Conservation (phyloP, 1,140 invertebrate species). For the Drosophila athabasca region DNA sequence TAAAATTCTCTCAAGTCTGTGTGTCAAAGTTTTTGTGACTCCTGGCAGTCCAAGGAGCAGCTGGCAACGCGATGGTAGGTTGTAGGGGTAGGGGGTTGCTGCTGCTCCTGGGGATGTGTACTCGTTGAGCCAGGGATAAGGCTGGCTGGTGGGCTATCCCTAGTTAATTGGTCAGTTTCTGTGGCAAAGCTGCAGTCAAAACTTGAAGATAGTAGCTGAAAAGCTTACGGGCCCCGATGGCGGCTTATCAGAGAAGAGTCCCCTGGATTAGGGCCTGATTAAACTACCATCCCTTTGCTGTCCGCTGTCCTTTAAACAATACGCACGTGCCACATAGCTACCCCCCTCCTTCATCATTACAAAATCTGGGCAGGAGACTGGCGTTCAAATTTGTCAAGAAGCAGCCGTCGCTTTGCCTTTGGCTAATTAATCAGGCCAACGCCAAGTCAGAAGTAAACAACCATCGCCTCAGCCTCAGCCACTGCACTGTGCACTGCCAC, state of each 20-base stretch:
- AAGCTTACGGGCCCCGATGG: conserved; percentile 25
- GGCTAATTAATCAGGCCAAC: conserved; percentile 59
- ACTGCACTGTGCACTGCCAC: conserved; percentile 48
- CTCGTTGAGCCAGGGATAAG: conserved; percentile 53
- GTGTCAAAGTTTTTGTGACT: conserved; percentile 66
- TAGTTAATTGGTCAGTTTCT: conserved; percentile 70
- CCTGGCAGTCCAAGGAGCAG: conserved; percentile 12
- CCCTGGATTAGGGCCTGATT: conserved; percentile 31
- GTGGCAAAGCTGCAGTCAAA: conserved; percentile 31
- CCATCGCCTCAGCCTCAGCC: background rate
- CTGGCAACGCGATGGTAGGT: no score
- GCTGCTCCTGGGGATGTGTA: background rate
- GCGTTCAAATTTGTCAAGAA: conserved; percentile 35
- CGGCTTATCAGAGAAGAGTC: conserved; percentile 14
- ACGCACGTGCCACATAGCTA: background rate
- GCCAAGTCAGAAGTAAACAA: conserved; percentile 73
- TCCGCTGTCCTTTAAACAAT: background rate
- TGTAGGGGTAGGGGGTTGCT: background rate
- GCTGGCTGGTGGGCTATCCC: conserved; percentile 25
- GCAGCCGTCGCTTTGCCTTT: conserved; percentile 7
- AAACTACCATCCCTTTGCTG: background rate
- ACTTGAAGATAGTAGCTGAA: conserved; percentile 29
- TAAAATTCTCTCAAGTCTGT: conserved; percentile 68
- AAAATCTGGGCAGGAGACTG: conserved; percentile 43
- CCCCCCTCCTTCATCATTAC: background rate